Conservation (phyloP, 2,113 vertebrate genomes). For the Atlantisia rogersi region DNA sequence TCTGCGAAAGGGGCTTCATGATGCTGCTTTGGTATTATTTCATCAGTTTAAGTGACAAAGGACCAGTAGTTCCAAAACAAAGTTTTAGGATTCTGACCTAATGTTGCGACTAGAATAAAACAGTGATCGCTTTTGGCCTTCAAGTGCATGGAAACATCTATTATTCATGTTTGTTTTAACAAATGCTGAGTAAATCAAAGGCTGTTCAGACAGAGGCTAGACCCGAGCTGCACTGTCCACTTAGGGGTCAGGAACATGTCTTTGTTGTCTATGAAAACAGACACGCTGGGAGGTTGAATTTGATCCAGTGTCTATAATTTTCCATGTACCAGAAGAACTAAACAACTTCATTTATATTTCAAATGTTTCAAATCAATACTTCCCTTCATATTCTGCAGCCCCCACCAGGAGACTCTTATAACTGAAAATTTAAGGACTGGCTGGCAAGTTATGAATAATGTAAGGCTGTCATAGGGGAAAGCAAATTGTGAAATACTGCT, state of each 20-base stretch:
- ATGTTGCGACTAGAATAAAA: background rate
- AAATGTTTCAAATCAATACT: conserved; percentile 82
- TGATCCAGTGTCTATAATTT: conserved; percentile 38
- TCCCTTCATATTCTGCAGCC: conserved; percentile 56
- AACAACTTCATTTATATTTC: conserved; percentile 80
- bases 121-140: background rate
- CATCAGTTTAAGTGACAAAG: background rate
- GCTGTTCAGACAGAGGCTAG: background rate
- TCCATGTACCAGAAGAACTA: conserved; percentile 47
- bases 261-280: conserved; percentile 13
- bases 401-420: conserved; percentile 49
- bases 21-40: background rate
- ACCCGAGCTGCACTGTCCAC: background rate
- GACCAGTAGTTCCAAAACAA: background rate
- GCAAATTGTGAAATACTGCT: conserved; percentile 58
- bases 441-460: conserved; percentile 68
- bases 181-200: conserved; percentile 23
- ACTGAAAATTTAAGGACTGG: conserved; percentile 67
- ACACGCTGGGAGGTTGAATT: background rate
- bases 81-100: background rate
- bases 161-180: conserved; percentile 44
- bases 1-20: background rate
- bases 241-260: background rate
- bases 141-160: background rate
- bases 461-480: conserved; percentile 61